Percentiles rank a stretch among this genome's conserved stretches.
phyloP scores from a whole-genome alignment of 2,888 invertebrate genomes.

The Sialis lutaria region DNA sequence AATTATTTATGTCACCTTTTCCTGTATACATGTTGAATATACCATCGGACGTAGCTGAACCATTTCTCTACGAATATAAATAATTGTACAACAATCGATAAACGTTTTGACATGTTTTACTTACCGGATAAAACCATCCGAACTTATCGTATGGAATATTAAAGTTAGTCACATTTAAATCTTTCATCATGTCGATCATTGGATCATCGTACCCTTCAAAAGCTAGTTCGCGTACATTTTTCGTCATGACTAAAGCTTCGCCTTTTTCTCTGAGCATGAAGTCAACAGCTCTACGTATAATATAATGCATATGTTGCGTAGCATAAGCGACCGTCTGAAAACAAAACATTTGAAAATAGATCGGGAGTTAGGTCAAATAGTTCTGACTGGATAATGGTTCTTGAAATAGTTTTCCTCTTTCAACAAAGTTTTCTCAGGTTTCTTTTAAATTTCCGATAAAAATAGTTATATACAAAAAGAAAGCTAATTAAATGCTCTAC shows the following conservation, averaged over 20 bases:
- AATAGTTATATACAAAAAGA: too few relatives aligned
- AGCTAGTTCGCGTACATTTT: conserved; percentile 47
- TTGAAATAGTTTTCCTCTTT: too few relatives aligned
- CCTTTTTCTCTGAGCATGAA: conserved; percentile 33
- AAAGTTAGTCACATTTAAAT: conserved; percentile 30
- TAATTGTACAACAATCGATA: not conserved
- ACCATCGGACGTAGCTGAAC: conserved; percentile 55
- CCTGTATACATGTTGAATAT: conserved; percentile 64
- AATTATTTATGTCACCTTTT: conserved; percentile 35
- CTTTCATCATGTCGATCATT: conserved; percentile 36
- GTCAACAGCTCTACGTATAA: conserved; percentile 32
- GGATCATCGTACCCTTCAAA: conserved; percentile 71
- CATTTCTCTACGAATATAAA: conserved; percentile 45
- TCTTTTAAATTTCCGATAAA: too few relatives aligned
- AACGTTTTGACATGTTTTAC: conserved; percentile 16
- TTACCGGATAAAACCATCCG: conserved; percentile 69
- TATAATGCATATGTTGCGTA: conserved; percentile 27
- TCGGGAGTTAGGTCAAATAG: too few relatives aligned
- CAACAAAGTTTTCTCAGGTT: too few relatives aligned
- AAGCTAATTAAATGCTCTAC: too few relatives aligned
- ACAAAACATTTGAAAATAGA: too few relatives aligned
- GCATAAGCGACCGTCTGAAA: conserved; percentile 46
- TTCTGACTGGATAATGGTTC: too few relatives aligned
- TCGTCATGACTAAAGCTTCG: conserved; percentile 36
- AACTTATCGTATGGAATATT: conserved; percentile 57